Conservation (phyloP, 2,113 vertebrate genomes). For the Gasterosteus nipponicus region DNA sequence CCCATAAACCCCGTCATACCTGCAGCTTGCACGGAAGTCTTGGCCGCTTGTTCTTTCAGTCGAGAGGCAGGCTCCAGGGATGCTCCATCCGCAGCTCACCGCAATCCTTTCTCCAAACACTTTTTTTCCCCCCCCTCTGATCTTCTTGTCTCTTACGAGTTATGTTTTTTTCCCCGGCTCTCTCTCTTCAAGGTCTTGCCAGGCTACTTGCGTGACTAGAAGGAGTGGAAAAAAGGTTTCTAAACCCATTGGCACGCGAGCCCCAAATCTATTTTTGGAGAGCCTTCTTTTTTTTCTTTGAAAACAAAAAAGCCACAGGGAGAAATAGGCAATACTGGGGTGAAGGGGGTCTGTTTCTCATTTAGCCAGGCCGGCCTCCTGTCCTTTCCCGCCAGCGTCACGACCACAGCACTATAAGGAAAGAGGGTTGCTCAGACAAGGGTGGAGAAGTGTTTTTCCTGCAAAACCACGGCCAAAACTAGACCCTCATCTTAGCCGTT, state of each 20-base stretch:
- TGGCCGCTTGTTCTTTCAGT: constrained; percentile 46
- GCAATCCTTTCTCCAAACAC: constrained; percentile 67
- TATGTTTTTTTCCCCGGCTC: constrained; percentile 63
- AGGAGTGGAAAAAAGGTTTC: constrained; percentile 79
- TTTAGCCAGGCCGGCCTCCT: constrained; percentile 81
- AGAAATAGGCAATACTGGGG: constrained; percentile 81
- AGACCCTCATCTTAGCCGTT: constrained; percentile 72
- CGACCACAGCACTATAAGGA: constrained; percentile 73
- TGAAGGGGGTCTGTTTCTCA: constrained; percentile 85
- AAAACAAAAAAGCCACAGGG: constrained; percentile 79
- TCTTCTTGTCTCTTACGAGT: constrained; percentile 65
- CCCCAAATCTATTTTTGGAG: constrained; percentile 85
- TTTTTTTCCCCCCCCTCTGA: constrained; percentile 36
- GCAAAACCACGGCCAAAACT: constrained; percentile 74
- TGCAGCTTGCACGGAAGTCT: constrained; percentile 72
- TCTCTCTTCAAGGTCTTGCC: constrained; percentile 78
- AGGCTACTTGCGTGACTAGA: constrained; percentile 86
- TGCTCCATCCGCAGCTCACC: constrained; percentile 62
- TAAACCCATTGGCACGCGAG: constrained; percentile 84
- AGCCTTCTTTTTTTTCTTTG: constrained; percentile 71
- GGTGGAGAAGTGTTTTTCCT: constrained; percentile 79
- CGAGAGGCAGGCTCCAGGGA: constrained; percentile 61
- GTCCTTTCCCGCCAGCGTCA: constrained; percentile 77
- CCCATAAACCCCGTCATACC: constrained; percentile 72
- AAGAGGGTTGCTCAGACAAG: constrained; percentile 67